A percentile compares a stretch with the other conserved stretches of the same genome.
Conservation (phyloP, 2,888 invertebrate genomes). For the Cheilosia variabilis region DNA sequence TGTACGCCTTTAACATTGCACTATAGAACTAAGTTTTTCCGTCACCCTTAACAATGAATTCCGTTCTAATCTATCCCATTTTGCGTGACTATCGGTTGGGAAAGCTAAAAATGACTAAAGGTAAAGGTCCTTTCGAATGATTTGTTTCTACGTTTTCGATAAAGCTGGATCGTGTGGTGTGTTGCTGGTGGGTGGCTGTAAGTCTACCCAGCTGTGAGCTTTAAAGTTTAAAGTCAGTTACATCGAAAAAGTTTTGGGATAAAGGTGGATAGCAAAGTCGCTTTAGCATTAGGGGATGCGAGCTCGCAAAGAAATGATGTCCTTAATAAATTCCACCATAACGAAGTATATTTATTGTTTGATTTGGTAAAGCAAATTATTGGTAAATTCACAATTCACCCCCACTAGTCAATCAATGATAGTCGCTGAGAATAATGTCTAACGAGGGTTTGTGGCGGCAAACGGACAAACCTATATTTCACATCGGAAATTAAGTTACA, state of each 20-base stretch:
- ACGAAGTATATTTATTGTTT: too few species aligned
- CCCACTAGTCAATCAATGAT: too few species aligned
- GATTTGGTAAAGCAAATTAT: too few species aligned
- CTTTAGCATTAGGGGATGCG: too few species aligned
- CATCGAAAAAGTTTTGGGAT: background rate
- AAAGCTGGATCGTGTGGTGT: conserved; percentile 2
- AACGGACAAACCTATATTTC: too few species aligned
- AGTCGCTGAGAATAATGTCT: too few species aligned
- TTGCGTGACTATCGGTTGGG: conserved; percentile 26
- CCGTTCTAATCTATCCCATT: conserved; percentile 14
- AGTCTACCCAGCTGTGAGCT: conserved; percentile 9
- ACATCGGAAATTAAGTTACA: too few species aligned
- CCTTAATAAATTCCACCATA: too few species aligned
- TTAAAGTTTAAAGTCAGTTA: conserved; percentile 12
- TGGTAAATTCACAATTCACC: too few species aligned
- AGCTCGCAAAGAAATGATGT: too few species aligned
- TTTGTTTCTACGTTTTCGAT: conserved; percentile 1
- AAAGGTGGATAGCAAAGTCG: too few species aligned
- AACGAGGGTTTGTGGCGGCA: too few species aligned
- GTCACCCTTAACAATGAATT: background rate
- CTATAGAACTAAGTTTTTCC: conserved; percentile 2
- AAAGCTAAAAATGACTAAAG: conserved; percentile 50
- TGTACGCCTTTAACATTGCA: conserved; percentile 30
- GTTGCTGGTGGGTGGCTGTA: background rate
- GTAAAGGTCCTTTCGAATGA: conserved; percentile 17